Evolutionary conservation across 2,797 vertebrate genomes (phyloP).

Genomic region (Centropyge bicolor): DNA sequence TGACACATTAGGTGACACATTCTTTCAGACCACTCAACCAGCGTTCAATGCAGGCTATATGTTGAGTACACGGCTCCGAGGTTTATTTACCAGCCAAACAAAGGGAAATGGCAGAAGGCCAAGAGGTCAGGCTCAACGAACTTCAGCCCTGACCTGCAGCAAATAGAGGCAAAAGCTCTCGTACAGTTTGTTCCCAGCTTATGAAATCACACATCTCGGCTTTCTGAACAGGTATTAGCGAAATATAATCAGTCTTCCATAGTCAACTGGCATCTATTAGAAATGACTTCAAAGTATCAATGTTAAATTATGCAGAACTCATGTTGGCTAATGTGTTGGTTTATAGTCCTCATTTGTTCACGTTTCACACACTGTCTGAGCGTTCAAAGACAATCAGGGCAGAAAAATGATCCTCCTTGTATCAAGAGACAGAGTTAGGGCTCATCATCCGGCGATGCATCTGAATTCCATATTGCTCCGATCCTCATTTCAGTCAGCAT

Average conservation of each 20-base stretch:
- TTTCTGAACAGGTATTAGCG: neutral
- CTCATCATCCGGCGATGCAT: constrained; percentile 60
- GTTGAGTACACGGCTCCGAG: neutral
- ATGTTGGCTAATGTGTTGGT: constrained; percentile 36
- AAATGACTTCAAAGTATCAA: constrained; percentile 20
- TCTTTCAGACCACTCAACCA: neutral
- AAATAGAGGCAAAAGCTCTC: neutral
- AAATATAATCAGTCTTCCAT: constrained; percentile 5
- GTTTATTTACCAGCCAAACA: constrained; percentile 8
- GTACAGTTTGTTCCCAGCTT: neutral
- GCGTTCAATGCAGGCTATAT: neutral
- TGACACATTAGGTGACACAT: neutral
- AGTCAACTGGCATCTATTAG: constrained; percentile 17
- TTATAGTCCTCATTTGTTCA: constrained; percentile 49
- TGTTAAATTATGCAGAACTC: constrained; percentile 46
- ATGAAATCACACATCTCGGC: neutral
- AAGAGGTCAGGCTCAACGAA: neutral
- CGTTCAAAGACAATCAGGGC: constrained; percentile 48
- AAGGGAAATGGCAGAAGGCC: neutral
- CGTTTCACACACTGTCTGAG: constrained; percentile 38
- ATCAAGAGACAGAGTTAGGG: constrained; percentile 49
- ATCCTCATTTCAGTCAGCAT: constrained; percentile 67
- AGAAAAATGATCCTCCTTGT: constrained; percentile 27
- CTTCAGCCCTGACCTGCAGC: constrained; percentile 5
- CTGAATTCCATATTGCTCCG: constrained; percentile 59